These are phyloP conservation scores for Phasia obesa DNA, from an alignment of 2,888 invertebrate genomes.

Conservation along the genomic window DNA sequence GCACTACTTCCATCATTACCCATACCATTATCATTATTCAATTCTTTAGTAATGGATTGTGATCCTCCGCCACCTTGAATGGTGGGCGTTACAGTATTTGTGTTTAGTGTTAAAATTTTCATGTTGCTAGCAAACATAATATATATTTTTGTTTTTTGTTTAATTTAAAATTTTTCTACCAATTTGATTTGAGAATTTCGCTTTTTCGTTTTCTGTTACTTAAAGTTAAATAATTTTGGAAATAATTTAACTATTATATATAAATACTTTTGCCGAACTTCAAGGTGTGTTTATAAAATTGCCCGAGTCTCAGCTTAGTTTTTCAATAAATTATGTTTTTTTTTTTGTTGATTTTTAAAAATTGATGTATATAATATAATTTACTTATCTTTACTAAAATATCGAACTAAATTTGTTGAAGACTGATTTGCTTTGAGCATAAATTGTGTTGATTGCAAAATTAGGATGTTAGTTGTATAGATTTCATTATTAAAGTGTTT, in stretches of 20 bases:
- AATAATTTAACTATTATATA: slow-evolving; percentile 27
- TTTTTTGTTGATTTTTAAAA: slow-evolving; percentile 1
- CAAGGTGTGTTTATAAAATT: slow-evolving; percentile 68
- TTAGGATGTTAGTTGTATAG: slow-evolving; percentile 27
- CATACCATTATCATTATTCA: slow-evolving; percentile 33
- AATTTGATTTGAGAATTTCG: slow-evolving; percentile 16
- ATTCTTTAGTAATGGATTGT: slow-evolving; percentile 68
- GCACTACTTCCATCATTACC: slow-evolving; percentile 5
- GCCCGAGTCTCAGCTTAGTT: slow-evolving; percentile 54
- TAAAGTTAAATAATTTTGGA: slow-evolving; percentile 39
- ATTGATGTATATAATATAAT: slow-evolving; percentile 23
- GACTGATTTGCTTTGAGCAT: slow-evolving; percentile 65
- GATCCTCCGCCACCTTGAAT: slow-evolving; percentile 46
- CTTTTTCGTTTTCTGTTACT: slow-evolving; percentile 1
- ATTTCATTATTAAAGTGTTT: slow-evolving; percentile 25
- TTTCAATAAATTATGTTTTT: slow-evolving; percentile 33
- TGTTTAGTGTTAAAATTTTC: slow-evolving; percentile 77
- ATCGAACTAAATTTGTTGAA: slow-evolving; percentile 20
- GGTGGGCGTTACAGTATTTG: slow-evolving; percentile 52
- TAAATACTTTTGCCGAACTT: slow-evolving; percentile 34
- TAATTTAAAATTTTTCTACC: no score
- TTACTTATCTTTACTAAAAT: slow-evolving; percentile 49
- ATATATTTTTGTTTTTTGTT: slow-evolving; percentile 20
- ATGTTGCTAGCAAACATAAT: slow-evolving; percentile 74
- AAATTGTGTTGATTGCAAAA: slow-evolving; percentile 20